These are phyloP conservation scores for Mixornis gularis DNA, from an alignment of 2,113 vertebrate genomes.

Conservation along the genomic window DNA sequence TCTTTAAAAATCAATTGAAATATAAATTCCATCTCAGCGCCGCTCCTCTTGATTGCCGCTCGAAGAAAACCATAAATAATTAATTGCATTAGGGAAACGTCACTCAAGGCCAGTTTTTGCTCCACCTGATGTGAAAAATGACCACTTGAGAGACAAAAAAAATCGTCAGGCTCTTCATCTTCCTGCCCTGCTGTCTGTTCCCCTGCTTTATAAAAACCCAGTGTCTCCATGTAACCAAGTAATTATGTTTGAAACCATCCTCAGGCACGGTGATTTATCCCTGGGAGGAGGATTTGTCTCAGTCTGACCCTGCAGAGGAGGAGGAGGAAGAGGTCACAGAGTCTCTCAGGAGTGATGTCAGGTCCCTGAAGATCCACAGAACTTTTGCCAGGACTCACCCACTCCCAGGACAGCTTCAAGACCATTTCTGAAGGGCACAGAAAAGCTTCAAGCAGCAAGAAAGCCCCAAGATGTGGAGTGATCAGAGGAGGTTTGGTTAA, in stretches of 20 bases:
- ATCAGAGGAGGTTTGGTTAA: background rate
- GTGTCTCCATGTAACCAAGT: background rate
- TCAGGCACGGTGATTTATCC: background rate
- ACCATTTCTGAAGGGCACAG: background rate
- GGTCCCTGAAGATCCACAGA: background rate
- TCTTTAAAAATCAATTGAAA: background rate
- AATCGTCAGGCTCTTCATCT: background rate
- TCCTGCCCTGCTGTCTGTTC: background rate
- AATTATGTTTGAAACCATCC: background rate
- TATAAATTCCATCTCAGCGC: background rate
- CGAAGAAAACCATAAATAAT: slow-evolving; percentile 2
- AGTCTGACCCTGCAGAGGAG: background rate
- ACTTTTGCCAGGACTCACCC: background rate
- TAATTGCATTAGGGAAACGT: background rate
- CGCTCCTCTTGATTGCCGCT: background rate
- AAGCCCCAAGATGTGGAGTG: background rate
- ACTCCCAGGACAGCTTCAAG: background rate
- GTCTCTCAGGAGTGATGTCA: background rate
- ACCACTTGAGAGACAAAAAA: background rate
- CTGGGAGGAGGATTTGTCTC: background rate
- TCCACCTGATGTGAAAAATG: slow-evolving; percentile 21
- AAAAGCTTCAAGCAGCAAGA: background rate
- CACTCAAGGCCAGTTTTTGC: background rate
- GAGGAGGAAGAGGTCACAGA: background rate
- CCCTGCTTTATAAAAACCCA: background rate